Base-by-base conservation (phyloP, 2,797 vertebrate genomes). In the Neoniphon sammara region DNA sequence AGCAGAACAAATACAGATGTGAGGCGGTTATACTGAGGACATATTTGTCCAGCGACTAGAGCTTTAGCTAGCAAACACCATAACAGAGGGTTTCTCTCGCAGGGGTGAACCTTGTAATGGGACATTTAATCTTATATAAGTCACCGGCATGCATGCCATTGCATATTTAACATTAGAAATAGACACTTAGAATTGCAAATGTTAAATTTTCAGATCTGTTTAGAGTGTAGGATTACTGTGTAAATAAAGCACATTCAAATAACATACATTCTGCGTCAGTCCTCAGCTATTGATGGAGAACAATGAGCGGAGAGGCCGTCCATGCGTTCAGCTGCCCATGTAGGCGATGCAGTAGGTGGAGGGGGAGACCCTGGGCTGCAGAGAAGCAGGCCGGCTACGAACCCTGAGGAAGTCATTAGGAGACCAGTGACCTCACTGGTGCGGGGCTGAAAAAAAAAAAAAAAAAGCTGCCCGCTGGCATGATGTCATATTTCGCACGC, bases 1-100 rank as follows among this genome's bases (percentile, higher is more conserved):
- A 91, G 90, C 91, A 91, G 89, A 92, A 91, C 91, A 93, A 92
- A 94, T 91, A 91, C 89, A 91, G 82, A 92, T 92, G 87, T 89
- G 87, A 90, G 90, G 81, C 81, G 18, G 81, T 85, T 85, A 71
- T 83, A 81, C 73, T 30, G 86, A 87, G 91, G 90, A 91, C 91
- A 86, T 78, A 72, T 88, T 92, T 85, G 89, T 90, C 82, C 81
- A 82, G 78, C 73, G 63, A 75, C 70, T 47, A 47, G 55, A 88
- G 80, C 86, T 88, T 85, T 69, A 85, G 79, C 75, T 65, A 17
- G 72, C 65, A 78, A 86, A 82, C 77, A 66, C 54, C 75, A 68
- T 80, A 80, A 66, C 23, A 61, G 30, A 54, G 57, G 57, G 53
- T 75, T 66, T 64, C 55, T 63, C 57, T 81, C 62, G 54, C 34